These are phyloP conservation scores for Cataglyphis albicans DNA, from an alignment of 2,888 invertebrate species.

Conservation along the genomic window DNA sequence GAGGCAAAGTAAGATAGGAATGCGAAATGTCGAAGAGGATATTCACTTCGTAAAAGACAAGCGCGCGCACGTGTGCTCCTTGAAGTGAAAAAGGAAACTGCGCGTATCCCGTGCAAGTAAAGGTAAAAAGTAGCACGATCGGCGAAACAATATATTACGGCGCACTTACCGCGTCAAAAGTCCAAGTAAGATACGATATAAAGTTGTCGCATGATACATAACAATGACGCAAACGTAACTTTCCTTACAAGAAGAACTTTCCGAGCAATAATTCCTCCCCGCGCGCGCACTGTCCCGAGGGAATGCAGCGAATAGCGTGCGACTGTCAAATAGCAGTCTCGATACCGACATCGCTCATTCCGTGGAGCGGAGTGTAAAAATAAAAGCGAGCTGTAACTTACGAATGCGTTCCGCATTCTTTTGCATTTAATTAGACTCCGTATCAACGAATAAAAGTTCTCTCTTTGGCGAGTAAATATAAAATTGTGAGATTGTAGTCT, in stretches of 20 bases:
- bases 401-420: neutral
- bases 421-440: conserved; percentile 35
- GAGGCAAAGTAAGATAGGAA: conserved; percentile 32
- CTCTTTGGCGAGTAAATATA: conserved; percentile 25
- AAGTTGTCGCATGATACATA: conserved; percentile 50
- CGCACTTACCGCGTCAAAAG: conserved; percentile 28
- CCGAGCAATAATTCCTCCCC: conserved; percentile 33
- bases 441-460: conserved; percentile 7
- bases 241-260: conserved; percentile 32
- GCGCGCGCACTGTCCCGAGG: neutral
- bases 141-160: conserved; percentile 35
- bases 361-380: neutral
- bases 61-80: neutral
- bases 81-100: conserved; percentile 34
- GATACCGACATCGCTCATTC: neutral
- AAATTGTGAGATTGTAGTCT: conserved; percentile 37
- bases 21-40: conserved; percentile 40
- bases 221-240: conserved; percentile 39
- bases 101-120: neutral
- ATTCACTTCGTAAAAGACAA: conserved; percentile 15
- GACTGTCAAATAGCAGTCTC: conserved; percentile 9
- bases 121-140: conserved; percentile 11
- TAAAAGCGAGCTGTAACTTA: conserved; percentile 9
- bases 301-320: conserved; percentile 7
- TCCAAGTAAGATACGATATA: conserved; percentile 35